Evolutionary conservation across 2,888 invertebrate genomes (phyloP).

Genomic region (Troilus luridus): DNA sequence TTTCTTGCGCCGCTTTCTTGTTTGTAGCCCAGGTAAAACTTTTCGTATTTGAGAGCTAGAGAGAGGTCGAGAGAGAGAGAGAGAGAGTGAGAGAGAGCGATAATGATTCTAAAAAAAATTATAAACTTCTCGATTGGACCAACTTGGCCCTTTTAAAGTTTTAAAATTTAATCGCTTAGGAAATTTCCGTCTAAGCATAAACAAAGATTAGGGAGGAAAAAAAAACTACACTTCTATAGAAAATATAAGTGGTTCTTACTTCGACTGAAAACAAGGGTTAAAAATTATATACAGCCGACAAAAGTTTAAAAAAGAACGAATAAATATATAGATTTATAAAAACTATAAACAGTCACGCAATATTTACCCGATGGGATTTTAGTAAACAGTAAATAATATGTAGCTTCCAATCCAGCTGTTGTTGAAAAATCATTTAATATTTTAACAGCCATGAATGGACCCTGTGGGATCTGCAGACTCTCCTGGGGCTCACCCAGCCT

Average conservation of each 20-base stretch:
- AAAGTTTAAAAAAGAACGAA: background rate
- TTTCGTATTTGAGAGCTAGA: background rate
- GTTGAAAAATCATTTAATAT: too few species aligned
- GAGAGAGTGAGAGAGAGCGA: background rate
- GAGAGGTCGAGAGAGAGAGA: background rate
- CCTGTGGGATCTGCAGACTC: too few species aligned
- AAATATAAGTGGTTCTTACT: background rate
- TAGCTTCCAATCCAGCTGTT: too few species aligned
- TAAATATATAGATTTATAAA: too few species aligned
- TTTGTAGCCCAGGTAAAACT: background rate
- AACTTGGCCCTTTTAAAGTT: background rate
- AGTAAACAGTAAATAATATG: too few species aligned
- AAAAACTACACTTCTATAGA: background rate
- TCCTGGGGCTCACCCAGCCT: too few species aligned
- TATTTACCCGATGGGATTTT: background rate
- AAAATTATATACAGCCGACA: background rate
- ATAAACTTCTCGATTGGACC: slow-evolving; percentile 25
- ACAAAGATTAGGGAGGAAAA: background rate
- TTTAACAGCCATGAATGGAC: too few species aligned
- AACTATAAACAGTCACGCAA: background rate
- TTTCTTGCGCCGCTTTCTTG: background rate
- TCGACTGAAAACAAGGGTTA: background rate
- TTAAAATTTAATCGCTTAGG: background rate
- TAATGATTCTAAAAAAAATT: slow-evolving; percentile 15
- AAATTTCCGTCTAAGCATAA: background rate